Evolutionary conservation across 2,888 invertebrate genomes (phyloP), one percentile per base, ranked within the genome.

Genomic region (Spicauda simplicius): DNA sequence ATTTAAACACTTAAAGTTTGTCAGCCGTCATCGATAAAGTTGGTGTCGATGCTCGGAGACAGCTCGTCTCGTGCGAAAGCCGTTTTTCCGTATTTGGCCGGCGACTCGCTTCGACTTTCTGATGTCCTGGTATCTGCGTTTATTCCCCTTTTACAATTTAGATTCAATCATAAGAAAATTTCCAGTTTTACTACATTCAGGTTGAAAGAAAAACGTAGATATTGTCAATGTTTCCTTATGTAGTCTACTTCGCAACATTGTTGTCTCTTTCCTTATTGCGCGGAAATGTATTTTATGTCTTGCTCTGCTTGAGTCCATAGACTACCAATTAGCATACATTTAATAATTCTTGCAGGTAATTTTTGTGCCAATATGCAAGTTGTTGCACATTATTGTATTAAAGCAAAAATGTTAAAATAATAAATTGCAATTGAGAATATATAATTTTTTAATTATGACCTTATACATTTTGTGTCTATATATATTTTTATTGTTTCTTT

Each of bases 81-180:
- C 72, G 84, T 75, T 64, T 71, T 68, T 20, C 87, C 84, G 73
- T 86, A 84, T 85, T 79, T 70, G 84, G 76, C 56, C n/a, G n/a
- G 45, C 16, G 77, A 71, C 63, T 55, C 71, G 74, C 77, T 69
- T 66, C 77, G 73, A 82, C 86, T 87, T 87, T 87, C 86, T 85
- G 86, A 77, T 82, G 76, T 80, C 83, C 84, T 84, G 83, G 83
- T 85, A 82, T 79, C 77, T 57, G 69, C 50, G 50, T 70, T 68
- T 72, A 69, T 70, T 68, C 14, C 25, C 37, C 20, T 60, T 64
- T 69, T 71, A 63, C 66, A 65, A 65, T 59, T 62, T 65, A 62
- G 63, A 53, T 67, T 63, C 30, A 54, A n/a, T n/a, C 53, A n/a
- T 25, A 64, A 57, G 64, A 64, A 63, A 55, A 25, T 20, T 64